Percentiles rank a stretch among this genome's conserved stretches.
These are phyloP conservation scores for Pygoscelis antarcticus DNA, from an alignment of 2,113 vertebrate genomes.

Conservation along the genomic window DNA sequence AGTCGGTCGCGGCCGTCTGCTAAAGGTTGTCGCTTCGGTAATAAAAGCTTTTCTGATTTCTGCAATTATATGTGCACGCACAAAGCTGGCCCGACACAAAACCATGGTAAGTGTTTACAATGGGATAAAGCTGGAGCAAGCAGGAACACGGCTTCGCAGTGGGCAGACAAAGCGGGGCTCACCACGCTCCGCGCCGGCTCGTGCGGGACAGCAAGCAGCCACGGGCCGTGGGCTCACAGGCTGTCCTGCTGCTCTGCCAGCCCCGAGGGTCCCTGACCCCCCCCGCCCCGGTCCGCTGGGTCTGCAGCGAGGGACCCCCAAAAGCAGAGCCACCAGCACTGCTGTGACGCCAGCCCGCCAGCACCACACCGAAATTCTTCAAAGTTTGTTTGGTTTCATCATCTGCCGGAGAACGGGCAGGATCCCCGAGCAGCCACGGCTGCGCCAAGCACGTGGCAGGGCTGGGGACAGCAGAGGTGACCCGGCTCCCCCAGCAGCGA, in stretches of 20 bases:
- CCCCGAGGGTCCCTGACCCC: accelerated
- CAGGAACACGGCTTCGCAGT: neutral
- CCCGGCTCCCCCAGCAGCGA: accelerated
- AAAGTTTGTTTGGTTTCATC: neutral
- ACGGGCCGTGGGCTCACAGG: accelerated
- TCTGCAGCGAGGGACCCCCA: neutral
- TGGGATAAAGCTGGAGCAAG: neutral
- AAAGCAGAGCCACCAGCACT: neutral
- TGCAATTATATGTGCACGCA: neutral
- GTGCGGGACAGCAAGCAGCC: neutral
- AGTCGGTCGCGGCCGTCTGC: accelerated
- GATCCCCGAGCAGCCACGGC: accelerated
- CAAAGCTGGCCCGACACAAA: neutral
- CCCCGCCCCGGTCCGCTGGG: accelerated
- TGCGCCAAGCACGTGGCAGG: accelerated
- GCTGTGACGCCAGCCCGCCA: accelerated
- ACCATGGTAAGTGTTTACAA: neutral
- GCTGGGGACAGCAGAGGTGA: neutral
- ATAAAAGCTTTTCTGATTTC: neutral
- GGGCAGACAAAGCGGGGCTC: neutral
- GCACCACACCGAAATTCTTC: neutral
- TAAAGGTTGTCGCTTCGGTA: neutral
- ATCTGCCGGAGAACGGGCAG: accelerated
- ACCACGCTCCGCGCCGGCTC: neutral
- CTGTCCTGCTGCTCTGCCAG: neutral